Conservation (phyloP, 2,797 vertebrate species). For the Megaceryle alcyon region DNA sequence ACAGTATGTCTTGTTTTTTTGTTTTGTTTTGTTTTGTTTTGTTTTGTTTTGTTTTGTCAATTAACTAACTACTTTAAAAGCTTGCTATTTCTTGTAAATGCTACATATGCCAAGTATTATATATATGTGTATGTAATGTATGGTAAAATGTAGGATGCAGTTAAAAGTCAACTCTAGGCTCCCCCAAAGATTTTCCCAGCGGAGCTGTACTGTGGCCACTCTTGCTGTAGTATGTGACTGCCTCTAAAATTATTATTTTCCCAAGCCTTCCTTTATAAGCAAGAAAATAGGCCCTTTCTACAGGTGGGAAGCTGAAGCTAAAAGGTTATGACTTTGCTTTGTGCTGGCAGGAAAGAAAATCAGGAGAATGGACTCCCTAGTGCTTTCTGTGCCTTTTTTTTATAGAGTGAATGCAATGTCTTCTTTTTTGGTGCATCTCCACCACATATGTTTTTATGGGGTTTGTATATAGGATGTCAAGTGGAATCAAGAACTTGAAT, state of each 20-base stretch:
- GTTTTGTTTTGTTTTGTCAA: background rate
- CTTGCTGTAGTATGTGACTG: background rate
- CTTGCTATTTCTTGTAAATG: conserved; percentile 8
- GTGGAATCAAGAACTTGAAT: background rate
- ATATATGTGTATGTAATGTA: background rate
- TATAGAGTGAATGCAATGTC: background rate
- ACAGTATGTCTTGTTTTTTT: too few relatives aligned
- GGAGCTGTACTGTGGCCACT: background rate
- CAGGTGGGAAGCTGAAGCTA: background rate
- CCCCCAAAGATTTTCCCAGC: background rate
- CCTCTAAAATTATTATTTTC: background rate
- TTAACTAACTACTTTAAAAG: conserved; percentile 28
- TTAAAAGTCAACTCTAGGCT: background rate
- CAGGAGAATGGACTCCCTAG: background rate
- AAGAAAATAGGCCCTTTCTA: background rate
- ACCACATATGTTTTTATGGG: background rate
- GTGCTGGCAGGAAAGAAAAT: background rate
- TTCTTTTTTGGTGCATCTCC: background rate
- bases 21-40: too few relatives aligned
- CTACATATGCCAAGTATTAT: background rate
- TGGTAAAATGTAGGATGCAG: background rate
- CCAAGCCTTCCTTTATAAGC: background rate
- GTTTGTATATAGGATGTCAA: background rate
- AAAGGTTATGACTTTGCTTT: background rate
- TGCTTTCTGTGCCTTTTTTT: background rate